These are phyloP conservation scores for Ectropis grisescens DNA, from an alignment of 1,140 invertebrate species.

Conservation along the genomic window DNA sequence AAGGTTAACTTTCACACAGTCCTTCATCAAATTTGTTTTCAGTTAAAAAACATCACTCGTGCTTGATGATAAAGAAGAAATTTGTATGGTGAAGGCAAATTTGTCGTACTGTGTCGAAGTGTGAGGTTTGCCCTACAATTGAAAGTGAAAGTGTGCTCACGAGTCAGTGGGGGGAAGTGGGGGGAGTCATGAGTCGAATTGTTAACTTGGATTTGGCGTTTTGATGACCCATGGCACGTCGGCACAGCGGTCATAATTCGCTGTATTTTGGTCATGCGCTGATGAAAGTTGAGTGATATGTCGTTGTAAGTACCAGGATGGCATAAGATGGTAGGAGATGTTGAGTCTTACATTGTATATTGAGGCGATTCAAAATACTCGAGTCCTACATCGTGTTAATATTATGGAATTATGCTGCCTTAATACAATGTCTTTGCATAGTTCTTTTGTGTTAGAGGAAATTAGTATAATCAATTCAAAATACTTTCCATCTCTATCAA, in stretches of 20 bases:
- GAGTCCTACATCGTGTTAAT: no score
- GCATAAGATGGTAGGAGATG: no score
- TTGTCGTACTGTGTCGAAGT: conserved; percentile 18
- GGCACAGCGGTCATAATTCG: conserved; percentile 11
- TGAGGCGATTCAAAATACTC: no score
- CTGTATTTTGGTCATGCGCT: neutral
- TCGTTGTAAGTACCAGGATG: no score
- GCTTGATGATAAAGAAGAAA: neutral
- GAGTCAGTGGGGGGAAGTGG: conserved; percentile 24
- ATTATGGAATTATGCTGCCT: no score
- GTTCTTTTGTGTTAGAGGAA: no score
- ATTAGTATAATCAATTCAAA: no score
- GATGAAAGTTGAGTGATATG: no score
- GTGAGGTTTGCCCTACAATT: conserved; percentile 51
- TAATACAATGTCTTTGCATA: no score
- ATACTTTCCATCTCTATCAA: no score
- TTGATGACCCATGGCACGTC: conserved; percentile 48
- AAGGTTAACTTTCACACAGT: conserved; percentile 28
- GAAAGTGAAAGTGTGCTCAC: conserved; percentile 59
- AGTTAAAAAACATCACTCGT: conserved; percentile 9
- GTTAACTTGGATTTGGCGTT: conserved; percentile 53
- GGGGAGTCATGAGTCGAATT: conserved; percentile 42
- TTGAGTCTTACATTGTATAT: no score
- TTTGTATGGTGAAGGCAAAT: conserved; percentile 1
- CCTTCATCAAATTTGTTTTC: conserved; percentile 8